A percentile compares a stretch with the other conserved stretches of the same genome.
These are phyloP conservation scores for Lutjanus campechanus DNA, from an alignment of 2,797 vertebrate genomes.

Conservation along the genomic window DNA sequence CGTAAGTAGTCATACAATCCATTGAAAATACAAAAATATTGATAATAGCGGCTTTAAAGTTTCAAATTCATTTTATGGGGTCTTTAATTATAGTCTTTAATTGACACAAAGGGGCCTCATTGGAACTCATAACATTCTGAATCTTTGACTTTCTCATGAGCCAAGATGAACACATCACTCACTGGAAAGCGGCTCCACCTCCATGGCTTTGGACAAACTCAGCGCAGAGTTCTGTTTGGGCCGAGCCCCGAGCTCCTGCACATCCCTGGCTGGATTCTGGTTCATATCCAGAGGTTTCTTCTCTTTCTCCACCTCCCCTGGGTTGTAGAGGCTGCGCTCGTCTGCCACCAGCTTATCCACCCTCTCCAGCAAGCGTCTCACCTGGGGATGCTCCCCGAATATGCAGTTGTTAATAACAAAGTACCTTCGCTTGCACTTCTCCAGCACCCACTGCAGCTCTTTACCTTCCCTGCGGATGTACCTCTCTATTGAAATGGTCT, in stretches of 20 bases:
- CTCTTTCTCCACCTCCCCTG: conserved; percentile 58
- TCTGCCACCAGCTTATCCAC: conserved; percentile 86
- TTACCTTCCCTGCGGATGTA: conserved; percentile 86
- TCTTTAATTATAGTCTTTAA: neutral
- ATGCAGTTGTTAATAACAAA: conserved; percentile 86
- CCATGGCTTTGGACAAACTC: conserved; percentile 59
- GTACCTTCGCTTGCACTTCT: conserved; percentile 85
- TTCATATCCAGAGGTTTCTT: conserved; percentile 68
- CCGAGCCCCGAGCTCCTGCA: conserved; percentile 79
- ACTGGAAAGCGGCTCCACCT: conserved; percentile 74
- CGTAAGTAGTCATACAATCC: neutral
- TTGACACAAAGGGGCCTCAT: neutral
- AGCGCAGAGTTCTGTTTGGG: conserved; percentile 82
- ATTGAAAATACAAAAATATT: neutral
- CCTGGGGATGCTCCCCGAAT: conserved; percentile 84
- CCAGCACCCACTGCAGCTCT: conserved; percentile 85
- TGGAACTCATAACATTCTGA: neutral
- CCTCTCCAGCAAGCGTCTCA: conserved; percentile 80
- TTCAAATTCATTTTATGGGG: neutral
- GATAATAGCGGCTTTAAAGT: neutral
- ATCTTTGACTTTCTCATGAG: neutral
- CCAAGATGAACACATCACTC: conserved; percentile 55
- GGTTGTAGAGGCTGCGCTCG: conserved; percentile 77
- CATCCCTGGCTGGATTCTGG: conserved; percentile 64
- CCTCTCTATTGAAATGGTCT: conserved; percentile 84